These are phyloP conservation scores for Ptychadena robeensis DNA, from an alignment of 2,797 vertebrate genomes.

Conservation along the genomic window DNA sequence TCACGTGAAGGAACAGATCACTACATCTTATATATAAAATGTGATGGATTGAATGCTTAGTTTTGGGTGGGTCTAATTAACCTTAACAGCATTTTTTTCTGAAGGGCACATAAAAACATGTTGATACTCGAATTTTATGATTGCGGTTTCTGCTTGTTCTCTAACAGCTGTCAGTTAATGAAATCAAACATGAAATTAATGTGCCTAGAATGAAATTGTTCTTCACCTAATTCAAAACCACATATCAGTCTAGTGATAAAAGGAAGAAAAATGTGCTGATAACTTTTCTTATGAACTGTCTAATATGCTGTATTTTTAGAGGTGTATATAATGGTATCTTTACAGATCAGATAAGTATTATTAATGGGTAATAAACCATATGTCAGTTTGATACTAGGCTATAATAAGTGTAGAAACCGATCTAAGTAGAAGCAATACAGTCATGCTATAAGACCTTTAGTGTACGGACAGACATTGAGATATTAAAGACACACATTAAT, in stretches of 20 bases:
- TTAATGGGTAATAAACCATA: too few relatives aligned
- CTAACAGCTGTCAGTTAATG: conserved; percentile 55
- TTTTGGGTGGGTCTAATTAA: conserved; percentile 66
- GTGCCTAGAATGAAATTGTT: conserved; percentile 3
- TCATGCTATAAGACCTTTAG: too few relatives aligned
- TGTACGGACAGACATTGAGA: too few relatives aligned
- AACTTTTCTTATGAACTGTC: background rate
- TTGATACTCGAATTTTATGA: conserved; percentile 61
- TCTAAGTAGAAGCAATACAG: too few relatives aligned
- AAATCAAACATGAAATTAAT: conserved; percentile 50
- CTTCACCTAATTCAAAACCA: background rate
- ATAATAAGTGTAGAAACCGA: too few relatives aligned
- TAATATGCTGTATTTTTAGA: background rate
- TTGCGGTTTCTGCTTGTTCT: conserved; percentile 51
- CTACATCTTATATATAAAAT: conserved; percentile 62
- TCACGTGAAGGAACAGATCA: conserved; percentile 48
- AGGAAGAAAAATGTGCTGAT: background rate
- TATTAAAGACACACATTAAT: too few relatives aligned
- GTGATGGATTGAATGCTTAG: conserved; percentile 52
- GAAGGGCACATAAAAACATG: conserved; percentile 73
- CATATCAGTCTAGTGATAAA: background rate
- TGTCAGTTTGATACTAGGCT: too few relatives aligned
- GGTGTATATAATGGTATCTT: background rate
- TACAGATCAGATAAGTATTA: background rate
- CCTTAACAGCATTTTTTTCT: conserved; percentile 63